These are phyloP conservation scores for Limonius californicus DNA, from an alignment of 1,140 invertebrate genomes.

Conservation along the genomic window DNA sequence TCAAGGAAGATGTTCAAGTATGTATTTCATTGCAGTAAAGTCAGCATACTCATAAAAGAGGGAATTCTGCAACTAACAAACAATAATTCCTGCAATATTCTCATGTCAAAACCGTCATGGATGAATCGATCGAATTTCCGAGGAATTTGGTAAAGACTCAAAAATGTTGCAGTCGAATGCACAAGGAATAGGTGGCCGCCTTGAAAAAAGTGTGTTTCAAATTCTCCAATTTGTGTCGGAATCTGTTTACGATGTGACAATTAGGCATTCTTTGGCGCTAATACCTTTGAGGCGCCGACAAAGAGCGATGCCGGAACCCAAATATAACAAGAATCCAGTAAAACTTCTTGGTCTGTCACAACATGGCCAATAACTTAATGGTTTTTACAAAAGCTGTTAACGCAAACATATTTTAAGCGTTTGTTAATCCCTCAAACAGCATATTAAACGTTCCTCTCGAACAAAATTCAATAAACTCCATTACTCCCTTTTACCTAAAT, in stretches of 20 bases:
- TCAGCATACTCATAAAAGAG: too few species aligned
- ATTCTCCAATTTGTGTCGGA: conserved; percentile 36
- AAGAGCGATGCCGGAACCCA: conserved; percentile 15
- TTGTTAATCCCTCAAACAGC: too few species aligned
- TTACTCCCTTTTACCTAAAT: too few species aligned
- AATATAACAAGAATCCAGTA: conserved; percentile 13
- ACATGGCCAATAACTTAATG: not conserved
- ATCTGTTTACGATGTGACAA: conserved; percentile 43
- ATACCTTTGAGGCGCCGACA: conserved; percentile 33
- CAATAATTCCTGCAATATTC: too few species aligned
- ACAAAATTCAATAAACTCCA: too few species aligned
- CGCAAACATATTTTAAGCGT: not conserved
- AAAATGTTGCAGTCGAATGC: not conserved
- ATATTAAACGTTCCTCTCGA: too few species aligned
- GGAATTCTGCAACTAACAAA: too few species aligned
- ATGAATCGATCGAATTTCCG: too few species aligned
- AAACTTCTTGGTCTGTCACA: conserved; percentile 4
- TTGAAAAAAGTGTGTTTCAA: conserved; percentile 17
- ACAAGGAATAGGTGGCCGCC: not conserved
- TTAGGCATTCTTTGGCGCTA: conserved; percentile 35
- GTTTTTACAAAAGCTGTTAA: conserved; percentile 3
- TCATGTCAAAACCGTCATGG: too few species aligned
- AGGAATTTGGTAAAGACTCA: not conserved
- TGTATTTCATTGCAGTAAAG: too few species aligned
- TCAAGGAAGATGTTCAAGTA: too few species aligned